phyloP scores from a whole-genome alignment of 2,797 vertebrate genomes.

The Myotis findleyi region DNA sequence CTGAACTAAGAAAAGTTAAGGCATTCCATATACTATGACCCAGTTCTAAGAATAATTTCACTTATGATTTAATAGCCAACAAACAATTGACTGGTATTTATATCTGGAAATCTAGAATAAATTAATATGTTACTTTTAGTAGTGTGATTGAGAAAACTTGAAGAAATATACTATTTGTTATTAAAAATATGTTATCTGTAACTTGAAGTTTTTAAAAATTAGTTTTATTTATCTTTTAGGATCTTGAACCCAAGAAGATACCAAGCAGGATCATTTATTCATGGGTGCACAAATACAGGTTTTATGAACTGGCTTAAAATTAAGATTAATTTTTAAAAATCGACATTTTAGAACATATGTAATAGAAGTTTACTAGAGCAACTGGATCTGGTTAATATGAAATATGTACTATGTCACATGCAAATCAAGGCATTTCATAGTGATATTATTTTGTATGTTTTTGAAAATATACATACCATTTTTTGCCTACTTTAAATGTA shows the following conservation, averaged over 20 bases:
- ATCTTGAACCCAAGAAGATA: slow-evolving; percentile 29
- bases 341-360: slow-evolving; percentile 37
- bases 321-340: neutral
- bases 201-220: slow-evolving; percentile 8
- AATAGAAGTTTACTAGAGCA: slow-evolving; percentile 45
- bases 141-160: slow-evolving; percentile 31
- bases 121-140: slow-evolving; percentile 14
- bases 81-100: neutral
- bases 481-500: slow-evolving; percentile 57
- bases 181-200: neutral
- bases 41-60: slow-evolving; percentile 39
- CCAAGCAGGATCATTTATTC: slow-evolving; percentile 3
- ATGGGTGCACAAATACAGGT: slow-evolving; percentile 6
- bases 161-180: slow-evolving; percentile 47
- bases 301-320: slow-evolving; percentile 55
- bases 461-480: neutral
- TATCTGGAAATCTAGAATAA: slow-evolving; percentile 44
- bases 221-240: slow-evolving; percentile 46
- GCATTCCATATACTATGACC: neutral
- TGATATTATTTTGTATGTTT: slow-evolving; percentile 55
- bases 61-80: neutral
- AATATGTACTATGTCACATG: slow-evolving; percentile 58
- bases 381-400: slow-evolving; percentile 3
- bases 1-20: slow-evolving; percentile 32
- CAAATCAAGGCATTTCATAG: slow-evolving; percentile 38